phyloP scores from a whole-genome alignment of 2,797 vertebrate species.

The Meda fulgida region DNA sequence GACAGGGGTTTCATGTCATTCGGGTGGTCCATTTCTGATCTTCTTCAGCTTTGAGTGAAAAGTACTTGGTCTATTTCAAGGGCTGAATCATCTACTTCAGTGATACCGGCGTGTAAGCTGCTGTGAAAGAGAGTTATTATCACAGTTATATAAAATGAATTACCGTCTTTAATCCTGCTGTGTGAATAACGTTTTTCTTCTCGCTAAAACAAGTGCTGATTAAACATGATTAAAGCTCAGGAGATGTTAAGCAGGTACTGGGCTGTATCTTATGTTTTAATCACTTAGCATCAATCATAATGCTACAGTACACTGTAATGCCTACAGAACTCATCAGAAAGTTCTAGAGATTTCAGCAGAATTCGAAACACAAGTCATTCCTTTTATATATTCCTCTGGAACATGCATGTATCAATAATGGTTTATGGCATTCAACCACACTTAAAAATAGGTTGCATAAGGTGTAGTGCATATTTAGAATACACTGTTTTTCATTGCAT shows the following conservation, averaged over 20 bases:
- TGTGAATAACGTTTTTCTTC: slow-evolving; percentile 31
- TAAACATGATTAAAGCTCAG: slow-evolving; percentile 39
- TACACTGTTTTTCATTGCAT: background rate
- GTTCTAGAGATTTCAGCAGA: background rate
- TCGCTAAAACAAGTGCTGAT: slow-evolving; percentile 35
- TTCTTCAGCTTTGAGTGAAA: slow-evolving; percentile 5
- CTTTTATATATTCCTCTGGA: background rate
- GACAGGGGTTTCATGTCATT: slow-evolving; percentile 4
- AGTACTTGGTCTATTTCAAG: slow-evolving; percentile 11
- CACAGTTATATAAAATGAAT: slow-evolving; percentile 54
- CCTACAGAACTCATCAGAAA: background rate
- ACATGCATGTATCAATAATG: background rate
- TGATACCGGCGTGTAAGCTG: slow-evolving; percentile 41
- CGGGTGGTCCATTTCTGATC: slow-evolving; percentile 4
- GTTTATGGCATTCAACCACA: background rate
- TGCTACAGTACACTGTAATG: background rate
- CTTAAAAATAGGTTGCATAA: background rate
- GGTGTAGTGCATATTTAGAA: background rate
- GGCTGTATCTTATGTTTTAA: slow-evolving; percentile 32
- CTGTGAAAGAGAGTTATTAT: slow-evolving; percentile 48
- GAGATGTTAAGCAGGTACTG: slow-evolving; percentile 24
- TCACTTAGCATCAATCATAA: slow-evolving; percentile 17
- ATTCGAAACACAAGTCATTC: background rate
- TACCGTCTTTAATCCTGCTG: slow-evolving; percentile 47
- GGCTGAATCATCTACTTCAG: slow-evolving; percentile 21